These are phyloP conservation scores for Acanthis flammea DNA, from an alignment of 2,797 vertebrate species.

Conservation along the genomic window DNA sequence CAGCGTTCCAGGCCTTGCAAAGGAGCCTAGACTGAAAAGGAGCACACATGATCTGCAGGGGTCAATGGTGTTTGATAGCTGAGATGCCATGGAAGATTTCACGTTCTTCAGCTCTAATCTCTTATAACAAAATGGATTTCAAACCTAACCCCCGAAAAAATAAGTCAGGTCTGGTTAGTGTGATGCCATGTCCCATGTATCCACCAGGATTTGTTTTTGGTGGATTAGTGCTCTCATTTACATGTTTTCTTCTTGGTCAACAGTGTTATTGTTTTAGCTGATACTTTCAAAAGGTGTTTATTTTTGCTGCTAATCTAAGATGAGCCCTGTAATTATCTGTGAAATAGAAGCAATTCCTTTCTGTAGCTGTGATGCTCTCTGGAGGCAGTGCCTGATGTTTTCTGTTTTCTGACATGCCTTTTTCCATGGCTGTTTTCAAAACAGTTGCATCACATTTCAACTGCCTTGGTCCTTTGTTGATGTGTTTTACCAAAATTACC, in stretches of 20 bases:
- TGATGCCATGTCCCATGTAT: background rate
- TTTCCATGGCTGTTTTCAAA: background rate
- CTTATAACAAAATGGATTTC: slow-evolving; percentile 46
- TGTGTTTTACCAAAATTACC: background rate
- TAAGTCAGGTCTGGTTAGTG: background rate
- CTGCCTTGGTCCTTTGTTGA: background rate
- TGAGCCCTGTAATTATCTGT: slow-evolving; percentile 31
- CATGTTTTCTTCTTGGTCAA: slow-evolving; percentile 24
- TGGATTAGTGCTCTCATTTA: slow-evolving; percentile 20
- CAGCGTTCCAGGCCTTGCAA: background rate
- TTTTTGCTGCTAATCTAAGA: slow-evolving; percentile 49
- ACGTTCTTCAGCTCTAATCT: slow-evolving; percentile 48
- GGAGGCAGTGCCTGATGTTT: background rate
- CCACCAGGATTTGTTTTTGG: slow-evolving; percentile 10
- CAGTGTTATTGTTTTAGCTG: slow-evolving; percentile 11
- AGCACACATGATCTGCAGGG: background rate
- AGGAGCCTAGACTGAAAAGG: background rate
- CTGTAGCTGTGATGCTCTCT: background rate
- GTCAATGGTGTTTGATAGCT: background rate
- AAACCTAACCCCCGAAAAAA: background rate
- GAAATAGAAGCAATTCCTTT: slow-evolving; percentile 16
- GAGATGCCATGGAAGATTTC: slow-evolving; percentile 1
- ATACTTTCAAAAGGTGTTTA: slow-evolving; percentile 39
- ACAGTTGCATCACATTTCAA: background rate
- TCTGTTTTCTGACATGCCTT: background rate